Base-by-base conservation (phyloP, 2,888 invertebrate species). In the Trachelus iudaicus region DNA sequence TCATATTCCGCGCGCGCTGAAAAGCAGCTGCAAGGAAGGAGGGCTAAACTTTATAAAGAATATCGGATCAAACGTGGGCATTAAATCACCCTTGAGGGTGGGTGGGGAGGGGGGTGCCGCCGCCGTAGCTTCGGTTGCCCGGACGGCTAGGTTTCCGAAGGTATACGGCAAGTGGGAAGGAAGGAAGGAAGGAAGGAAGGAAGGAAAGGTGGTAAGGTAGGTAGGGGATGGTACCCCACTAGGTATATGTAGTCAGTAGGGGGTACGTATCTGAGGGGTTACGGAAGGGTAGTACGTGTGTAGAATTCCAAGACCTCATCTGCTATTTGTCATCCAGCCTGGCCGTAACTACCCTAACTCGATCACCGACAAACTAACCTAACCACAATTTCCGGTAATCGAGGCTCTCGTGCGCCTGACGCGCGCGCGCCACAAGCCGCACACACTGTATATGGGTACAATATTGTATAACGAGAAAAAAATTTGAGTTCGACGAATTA, bases 301-400 rank as follows among this genome's bases (percentile, higher is more conserved):
- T 83, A 78, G 88, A 86, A 89, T 89, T 85, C 84, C 83, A 82
- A 87, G 82, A 85, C 84, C 83, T 87, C 88, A 84, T 87, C 87
- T 84, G 85, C 87, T 87, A 87, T 88, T 88, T 88, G 89, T 89
- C 88, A 88, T 88, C 85, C 85, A 83, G 83, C 85, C 85, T 82
- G 83, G 82, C 80, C 82, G 84, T 85, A 87, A 86, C 87, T 87
- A 85, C 84, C 81, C 87, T 86, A 86, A 88, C 89, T 87, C 85
- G 88, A 88, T 88, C 87, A 86, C 82, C 84, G 84, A 81, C 86
- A 87, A 87, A 86, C 86, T 86, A 86, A 85, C 84, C 86, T 83
- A 86, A 87, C 86, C 86, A 83, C 84, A 85, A 85, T 84, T 84
- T 87, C 85, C 83, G 84, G 85, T 84, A 83, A 85, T 85, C 85